Conservation (phyloP, 2,113 vertebrate genomes). For the Chamaetylas fuelleborni region DNA sequence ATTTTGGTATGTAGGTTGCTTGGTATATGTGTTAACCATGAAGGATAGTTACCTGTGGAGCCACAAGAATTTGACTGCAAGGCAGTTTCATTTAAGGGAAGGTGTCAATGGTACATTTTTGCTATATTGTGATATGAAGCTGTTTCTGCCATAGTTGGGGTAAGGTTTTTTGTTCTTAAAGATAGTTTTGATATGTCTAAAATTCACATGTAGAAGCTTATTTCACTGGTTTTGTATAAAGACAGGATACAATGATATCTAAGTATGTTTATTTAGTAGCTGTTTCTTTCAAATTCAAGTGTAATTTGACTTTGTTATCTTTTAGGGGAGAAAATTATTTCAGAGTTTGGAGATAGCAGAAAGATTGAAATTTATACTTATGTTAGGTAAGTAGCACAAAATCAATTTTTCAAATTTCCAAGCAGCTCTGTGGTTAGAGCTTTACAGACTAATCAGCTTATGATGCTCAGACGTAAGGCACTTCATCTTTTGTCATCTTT, state of each 20-base stretch:
- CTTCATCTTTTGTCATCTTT: neutral
- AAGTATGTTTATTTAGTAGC: neutral
- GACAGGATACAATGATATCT: neutral
- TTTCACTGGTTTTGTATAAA: neutral
- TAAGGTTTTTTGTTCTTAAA: neutral
- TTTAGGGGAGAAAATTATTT: conserved; percentile 89
- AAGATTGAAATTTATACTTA: conserved; percentile 90
- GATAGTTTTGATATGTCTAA: neutral
- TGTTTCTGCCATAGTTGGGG: neutral
- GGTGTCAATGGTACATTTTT: neutral
- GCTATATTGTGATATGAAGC: neutral
- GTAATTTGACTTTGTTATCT: neutral
- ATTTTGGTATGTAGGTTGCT: neutral
- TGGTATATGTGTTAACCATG: neutral
- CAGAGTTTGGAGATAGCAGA: conserved; percentile 91
- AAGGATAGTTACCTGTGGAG: neutral
- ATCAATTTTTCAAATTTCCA: neutral
- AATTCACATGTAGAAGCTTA: neutral
- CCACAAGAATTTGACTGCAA: neutral
- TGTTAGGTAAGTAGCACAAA: conserved; percentile 82
- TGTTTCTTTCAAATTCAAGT: neutral
- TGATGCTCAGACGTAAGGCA: neutral
- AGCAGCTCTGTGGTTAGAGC: neutral
- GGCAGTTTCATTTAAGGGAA: neutral
- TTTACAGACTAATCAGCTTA: neutral